Evolutionary conservation across 1,140 invertebrate genomes (phyloP).

Genomic region (Hycleus cichorii): DNA sequence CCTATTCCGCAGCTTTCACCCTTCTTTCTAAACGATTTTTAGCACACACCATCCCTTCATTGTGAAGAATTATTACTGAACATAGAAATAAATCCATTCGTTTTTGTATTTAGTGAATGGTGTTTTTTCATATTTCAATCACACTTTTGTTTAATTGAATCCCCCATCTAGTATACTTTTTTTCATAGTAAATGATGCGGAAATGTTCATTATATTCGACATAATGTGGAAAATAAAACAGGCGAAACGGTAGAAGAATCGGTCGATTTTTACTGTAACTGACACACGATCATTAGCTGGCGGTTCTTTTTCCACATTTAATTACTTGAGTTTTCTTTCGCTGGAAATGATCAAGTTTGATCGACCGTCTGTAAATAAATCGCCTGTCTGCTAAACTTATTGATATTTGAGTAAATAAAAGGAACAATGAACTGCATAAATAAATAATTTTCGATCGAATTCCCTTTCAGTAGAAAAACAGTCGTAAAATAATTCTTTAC

Average conservation of each 20-base stretch:
- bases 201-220: conserved; percentile 4
- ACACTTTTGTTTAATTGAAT: too few relatives aligned
- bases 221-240: not conserved
- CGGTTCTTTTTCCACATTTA: conserved; percentile 4
- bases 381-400: too few relatives aligned
- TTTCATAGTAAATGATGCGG: not conserved
- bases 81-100: too few relatives aligned
- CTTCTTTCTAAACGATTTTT: conserved; percentile 8
- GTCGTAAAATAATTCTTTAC: too few relatives aligned
- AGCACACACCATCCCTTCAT: not conserved
- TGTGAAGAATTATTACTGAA: too few relatives aligned
- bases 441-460: too few relatives aligned
- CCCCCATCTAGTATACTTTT: too few relatives aligned
- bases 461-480: too few relatives aligned
- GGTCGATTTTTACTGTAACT: conserved; percentile 11
- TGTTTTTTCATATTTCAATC: too few relatives aligned
- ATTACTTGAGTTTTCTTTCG: conserved; percentile 3
- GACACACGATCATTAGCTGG: conserved; percentile 9
- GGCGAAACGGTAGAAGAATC: not conserved
- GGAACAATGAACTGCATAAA: too few relatives aligned
- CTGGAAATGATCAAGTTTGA: not conserved
- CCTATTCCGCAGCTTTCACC: conserved; percentile 5
- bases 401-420: too few relatives aligned
- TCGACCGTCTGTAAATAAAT: not conserved
- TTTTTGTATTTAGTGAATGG: too few relatives aligned